Evolutionary conservation across 2,113 vertebrate species (phyloP), one percentile per base, ranked within the genome.

Genomic region (Tragelaphus strepsiceros): DNA sequence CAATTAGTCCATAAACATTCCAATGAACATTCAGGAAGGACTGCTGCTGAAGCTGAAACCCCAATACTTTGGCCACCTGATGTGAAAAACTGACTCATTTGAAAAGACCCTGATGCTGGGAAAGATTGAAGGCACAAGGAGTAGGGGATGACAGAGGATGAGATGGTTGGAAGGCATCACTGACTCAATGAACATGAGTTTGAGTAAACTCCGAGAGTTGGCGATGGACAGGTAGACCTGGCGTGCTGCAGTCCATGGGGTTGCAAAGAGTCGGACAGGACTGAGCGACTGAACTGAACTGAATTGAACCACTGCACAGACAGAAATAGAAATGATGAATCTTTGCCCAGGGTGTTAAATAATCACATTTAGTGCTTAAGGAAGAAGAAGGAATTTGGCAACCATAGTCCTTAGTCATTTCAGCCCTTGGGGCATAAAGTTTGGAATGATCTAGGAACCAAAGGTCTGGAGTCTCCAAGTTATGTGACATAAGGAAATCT

Each of bases 391-490:
- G 24, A 17, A 26, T 85, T 95, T 93, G 82, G 19, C 83, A 86
- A 85, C 59, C 62, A 35, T 51, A 78, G 22, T 88, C 39, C 43
- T 80, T 95, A 26, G 51, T 88, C 59, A 81, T 91, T 88, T 96
- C 39, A 88, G 17, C 51, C 77, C 7, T 92, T 88, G 5, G 10
- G 12, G 62, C 53, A 84, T 32, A 59, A 93, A 88, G 53, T 88
- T 96, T 90, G 35, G 35, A 94, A 81, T 88, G 85, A 97, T 95
- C 4, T 43, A 94, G 58, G 39, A 95, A 90, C n/a, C 39, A 74
- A 90, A 86, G 56, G 7, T 94, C 32, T 88, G 10, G 1, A 32
- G 24, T 95, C 59, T 92, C 96, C 64, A 95, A 83, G 24, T 78
- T 78, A 62, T 43, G 4, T 61, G 62, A 59, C 35, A 64, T 51